Percentiles rank a stretch among this genome's conserved stretches.
phyloP scores from a whole-genome alignment of 2,888 invertebrate species.

The Xestia xanthographa region DNA sequence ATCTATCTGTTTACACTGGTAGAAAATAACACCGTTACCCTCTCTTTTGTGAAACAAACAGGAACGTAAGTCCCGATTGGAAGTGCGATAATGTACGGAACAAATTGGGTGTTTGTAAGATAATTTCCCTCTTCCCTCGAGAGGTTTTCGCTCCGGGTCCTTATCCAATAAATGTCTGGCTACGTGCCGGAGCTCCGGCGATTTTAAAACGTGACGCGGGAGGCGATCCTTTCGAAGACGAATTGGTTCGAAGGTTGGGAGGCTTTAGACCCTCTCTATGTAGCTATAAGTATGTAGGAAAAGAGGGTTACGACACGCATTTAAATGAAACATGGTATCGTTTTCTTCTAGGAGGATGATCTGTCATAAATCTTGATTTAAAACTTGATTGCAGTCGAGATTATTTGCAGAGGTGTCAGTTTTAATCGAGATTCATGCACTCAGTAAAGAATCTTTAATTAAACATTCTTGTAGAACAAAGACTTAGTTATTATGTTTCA shows the following conservation, averaged over 20 bases:
- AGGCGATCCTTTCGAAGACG: slow-evolving; percentile 47
- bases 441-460: not conserved
- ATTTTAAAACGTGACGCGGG: slow-evolving; percentile 59
- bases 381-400: slow-evolving; percentile 18
- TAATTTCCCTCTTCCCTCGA: slow-evolving; percentile 56
- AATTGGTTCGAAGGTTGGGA: slow-evolving; percentile 34
- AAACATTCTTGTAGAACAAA: not conserved
- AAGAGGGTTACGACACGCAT: not conserved
- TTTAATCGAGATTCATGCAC: slow-evolving; percentile 21
- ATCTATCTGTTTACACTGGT: not conserved
- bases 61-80: slow-evolving; percentile 32
- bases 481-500: not conserved
- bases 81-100: slow-evolving; percentile 44
- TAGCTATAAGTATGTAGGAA: not conserved
- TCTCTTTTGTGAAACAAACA: slow-evolving; percentile 39
- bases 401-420: slow-evolving; percentile 22
- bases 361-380: slow-evolving; percentile 20
- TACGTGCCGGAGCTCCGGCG: slow-evolving; percentile 57
- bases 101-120: slow-evolving; percentile 64
- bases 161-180: slow-evolving; percentile 63
- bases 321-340: slow-evolving; percentile 24
- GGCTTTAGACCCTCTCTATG: not conserved
- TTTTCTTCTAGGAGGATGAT: not conserved
- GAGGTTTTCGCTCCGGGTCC: slow-evolving; percentile 46
- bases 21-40: not conserved